Evolutionary conservation across 2,113 vertebrate genomes (phyloP).

Genomic region (Dasyprocta punctata): DNA sequence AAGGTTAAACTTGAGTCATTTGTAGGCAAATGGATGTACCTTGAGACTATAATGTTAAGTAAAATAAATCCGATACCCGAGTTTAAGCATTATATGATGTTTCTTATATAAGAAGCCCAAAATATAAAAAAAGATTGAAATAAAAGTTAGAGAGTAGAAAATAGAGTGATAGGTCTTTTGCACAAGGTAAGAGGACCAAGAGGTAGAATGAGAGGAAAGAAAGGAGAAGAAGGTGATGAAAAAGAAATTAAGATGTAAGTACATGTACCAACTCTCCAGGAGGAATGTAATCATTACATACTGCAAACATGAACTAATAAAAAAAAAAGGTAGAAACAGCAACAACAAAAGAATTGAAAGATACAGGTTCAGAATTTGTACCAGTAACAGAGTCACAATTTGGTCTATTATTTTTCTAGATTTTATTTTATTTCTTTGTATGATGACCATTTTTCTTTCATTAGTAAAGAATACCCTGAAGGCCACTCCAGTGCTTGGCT

Average conservation of each 20-base stretch:
- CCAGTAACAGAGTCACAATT: background rate
- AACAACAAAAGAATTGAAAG: background rate
- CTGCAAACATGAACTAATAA: background rate
- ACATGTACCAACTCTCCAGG: background rate
- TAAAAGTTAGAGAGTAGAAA: background rate
- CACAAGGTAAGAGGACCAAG: background rate
- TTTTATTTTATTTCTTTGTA: too few relatives aligned
- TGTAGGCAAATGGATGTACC: background rate
- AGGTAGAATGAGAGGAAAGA: background rate
- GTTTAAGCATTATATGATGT: background rate
- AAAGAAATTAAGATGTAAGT: background rate
- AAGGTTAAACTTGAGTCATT: background rate
- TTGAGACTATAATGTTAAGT: background rate
- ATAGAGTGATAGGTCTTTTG: background rate
- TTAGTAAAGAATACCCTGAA: constrained; percentile 56
- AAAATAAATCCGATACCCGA: background rate
- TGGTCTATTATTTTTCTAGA: background rate
- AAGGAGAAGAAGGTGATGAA: background rate
- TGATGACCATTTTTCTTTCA: constrained; percentile 44
- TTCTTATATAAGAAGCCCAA: background rate
- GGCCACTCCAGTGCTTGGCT: constrained; percentile 23
- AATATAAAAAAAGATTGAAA: background rate
- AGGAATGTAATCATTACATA: background rate
- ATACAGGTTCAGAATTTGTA: background rate
- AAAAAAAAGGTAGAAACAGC: background rate